These are phyloP conservation scores for Ficedula albicollis DNA, from an alignment of 2,797 vertebrate genomes.

Conservation along the genomic window DNA sequence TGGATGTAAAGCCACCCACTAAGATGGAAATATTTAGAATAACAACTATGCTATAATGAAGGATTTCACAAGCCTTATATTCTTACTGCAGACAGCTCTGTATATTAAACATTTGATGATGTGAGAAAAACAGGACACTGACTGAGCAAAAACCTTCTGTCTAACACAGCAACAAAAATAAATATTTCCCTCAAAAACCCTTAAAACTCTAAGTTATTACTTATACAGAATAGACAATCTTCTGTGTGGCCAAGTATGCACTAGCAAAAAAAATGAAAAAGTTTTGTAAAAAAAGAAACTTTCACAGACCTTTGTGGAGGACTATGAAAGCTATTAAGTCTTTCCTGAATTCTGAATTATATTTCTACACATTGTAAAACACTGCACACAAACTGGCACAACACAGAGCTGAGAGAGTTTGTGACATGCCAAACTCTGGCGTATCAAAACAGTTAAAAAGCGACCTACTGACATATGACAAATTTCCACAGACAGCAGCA, in stretches of 20 bases:
- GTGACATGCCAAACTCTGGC: neutral
- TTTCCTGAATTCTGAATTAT: neutral
- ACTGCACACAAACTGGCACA: neutral
- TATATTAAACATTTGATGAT: constrained; percentile 27
- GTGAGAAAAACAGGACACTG: constrained; percentile 20
- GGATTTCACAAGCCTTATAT: constrained; percentile 25
- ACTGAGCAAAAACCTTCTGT: neutral
- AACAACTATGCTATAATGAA: neutral
- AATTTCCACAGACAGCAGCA: constrained; percentile 53
- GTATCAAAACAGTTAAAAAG: constrained; percentile 50
- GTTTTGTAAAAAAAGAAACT: neutral
- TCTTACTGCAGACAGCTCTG: neutral
- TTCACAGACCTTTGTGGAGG: neutral
- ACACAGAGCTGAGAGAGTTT: neutral
- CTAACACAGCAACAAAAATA: constrained; percentile 1
- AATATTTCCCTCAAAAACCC: neutral
- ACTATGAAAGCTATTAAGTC: neutral
- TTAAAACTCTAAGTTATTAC: neutral
- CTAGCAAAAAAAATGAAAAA: neutral
- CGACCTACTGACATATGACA: constrained; percentile 32
- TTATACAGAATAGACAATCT: neutral
- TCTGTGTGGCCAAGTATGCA: constrained; percentile 23
- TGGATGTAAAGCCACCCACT: constrained; percentile 5
- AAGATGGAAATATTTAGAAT: constrained; percentile 21
- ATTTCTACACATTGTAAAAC: neutral